A percentile compares a stretch with the other conserved stretches of the same genome.
Evolutionary conservation across 2,797 vertebrate species (phyloP).

Genomic region (Sternarchorhynchus goeldii): DNA sequence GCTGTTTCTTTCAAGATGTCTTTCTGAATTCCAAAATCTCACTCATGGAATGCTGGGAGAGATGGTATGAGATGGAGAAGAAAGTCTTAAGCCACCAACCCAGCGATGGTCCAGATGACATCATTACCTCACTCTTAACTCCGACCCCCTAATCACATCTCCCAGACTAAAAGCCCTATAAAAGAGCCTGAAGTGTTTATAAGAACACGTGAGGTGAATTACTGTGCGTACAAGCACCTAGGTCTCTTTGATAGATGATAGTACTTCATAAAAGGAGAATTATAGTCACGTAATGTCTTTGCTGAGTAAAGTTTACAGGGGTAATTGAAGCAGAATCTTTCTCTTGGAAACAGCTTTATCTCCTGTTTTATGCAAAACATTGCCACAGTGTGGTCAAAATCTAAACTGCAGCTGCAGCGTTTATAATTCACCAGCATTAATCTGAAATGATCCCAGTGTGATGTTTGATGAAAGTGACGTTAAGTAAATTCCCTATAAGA

Average conservation of each 20-base stretch:
- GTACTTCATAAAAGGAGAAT: too few species aligned
- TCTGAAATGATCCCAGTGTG: background rate
- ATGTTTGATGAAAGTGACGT: background rate
- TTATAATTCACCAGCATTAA: background rate
- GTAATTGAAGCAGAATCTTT: too few species aligned
- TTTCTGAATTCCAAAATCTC: too few species aligned
- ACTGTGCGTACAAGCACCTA: background rate
- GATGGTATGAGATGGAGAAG: background rate
- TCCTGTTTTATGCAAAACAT: background rate
- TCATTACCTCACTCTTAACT: too few species aligned
- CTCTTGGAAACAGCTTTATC: too few species aligned
- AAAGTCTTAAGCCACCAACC: background rate
- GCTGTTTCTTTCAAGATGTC: background rate
- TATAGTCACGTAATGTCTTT: too few species aligned
- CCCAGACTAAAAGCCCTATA: background rate
- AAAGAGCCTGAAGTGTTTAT: background rate
- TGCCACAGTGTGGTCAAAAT: slow-evolving; percentile 1
- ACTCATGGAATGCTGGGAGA: too few species aligned
- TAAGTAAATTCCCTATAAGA: too few species aligned
- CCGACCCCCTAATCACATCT: background rate
- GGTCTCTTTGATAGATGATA: too few species aligned
- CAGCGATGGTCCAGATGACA: too few species aligned
- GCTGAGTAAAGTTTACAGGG: too few species aligned
- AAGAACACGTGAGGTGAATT: background rate
- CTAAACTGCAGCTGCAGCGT: background rate